Evolutionary conservation across 2,797 vertebrate genomes (phyloP).

Genomic region (Gorsachius magnificus): DNA sequence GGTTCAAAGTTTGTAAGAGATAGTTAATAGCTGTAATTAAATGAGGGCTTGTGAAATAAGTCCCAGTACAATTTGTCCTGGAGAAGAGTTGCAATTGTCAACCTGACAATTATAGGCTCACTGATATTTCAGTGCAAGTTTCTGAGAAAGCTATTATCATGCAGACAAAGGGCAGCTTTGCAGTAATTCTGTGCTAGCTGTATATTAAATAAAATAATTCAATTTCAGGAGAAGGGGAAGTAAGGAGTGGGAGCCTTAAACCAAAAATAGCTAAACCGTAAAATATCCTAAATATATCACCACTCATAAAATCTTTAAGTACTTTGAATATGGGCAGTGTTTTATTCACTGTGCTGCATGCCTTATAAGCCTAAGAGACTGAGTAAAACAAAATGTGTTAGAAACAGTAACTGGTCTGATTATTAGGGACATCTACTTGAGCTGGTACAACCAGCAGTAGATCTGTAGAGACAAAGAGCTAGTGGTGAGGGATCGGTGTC

Average conservation of each 20-base stretch:
- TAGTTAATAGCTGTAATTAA: constrained; percentile 21
- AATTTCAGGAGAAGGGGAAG: not conserved
- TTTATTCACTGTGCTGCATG: not conserved
- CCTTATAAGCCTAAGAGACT: not conserved
- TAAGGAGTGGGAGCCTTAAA: not conserved
- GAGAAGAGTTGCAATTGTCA: constrained; percentile 12
- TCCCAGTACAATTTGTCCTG: not conserved
- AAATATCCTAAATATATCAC: not conserved
- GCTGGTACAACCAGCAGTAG: not conserved
- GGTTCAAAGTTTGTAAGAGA: not conserved
- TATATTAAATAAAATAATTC: constrained; percentile 23
- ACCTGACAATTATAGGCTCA: constrained; percentile 21
- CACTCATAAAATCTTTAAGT: not conserved
- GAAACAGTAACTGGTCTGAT: not conserved
- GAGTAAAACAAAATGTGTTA: not conserved
- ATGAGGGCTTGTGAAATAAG: not conserved
- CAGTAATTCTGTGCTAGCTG: not conserved
- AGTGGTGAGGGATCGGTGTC: not conserved
- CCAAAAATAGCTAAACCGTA: constrained; percentile 21
- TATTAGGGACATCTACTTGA: not conserved
- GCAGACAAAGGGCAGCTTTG: constrained; percentile 42
- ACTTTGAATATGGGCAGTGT: not conserved
- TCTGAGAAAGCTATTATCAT: constrained; percentile 24
- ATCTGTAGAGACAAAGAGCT: not conserved
- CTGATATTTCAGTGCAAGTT: constrained; percentile 21